phyloP scores from a whole-genome alignment of 2,888 invertebrate genomes.

The Drepanosiphum platanoidis region DNA sequence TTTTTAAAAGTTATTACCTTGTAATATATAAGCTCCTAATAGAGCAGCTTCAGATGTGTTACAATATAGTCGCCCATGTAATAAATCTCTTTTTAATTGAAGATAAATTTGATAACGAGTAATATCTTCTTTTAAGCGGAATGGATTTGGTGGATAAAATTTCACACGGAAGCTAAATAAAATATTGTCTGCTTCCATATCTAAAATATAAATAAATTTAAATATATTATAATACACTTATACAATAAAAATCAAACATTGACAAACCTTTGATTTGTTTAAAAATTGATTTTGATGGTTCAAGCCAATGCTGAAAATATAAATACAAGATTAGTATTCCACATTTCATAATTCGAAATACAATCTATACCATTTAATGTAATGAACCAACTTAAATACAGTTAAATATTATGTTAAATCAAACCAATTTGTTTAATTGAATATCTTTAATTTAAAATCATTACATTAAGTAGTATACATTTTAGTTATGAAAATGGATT shows the following conservation, averaged over 20 bases:
- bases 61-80: slow-evolving; percentile 94
- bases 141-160: slow-evolving; percentile 96
- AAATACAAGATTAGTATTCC: slow-evolving; percentile 63
- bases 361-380: no score
- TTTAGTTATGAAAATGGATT: slow-evolving; percentile 52
- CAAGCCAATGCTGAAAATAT: slow-evolving; percentile 89
- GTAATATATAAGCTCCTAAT: slow-evolving; percentile 90
- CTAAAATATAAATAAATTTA: slow-evolving; percentile 70
- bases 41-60: slow-evolving; percentile 88
- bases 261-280: slow-evolving; percentile 89
- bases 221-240: background rate
- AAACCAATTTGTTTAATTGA: no score
- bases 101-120: slow-evolving; percentile 94
- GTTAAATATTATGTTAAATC: no score
- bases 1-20: slow-evolving; percentile 75
- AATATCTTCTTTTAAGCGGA: slow-evolving; percentile 90
- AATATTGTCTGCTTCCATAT: slow-evolving; percentile 81
- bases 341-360: no score
- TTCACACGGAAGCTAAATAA: slow-evolving; percentile 96
- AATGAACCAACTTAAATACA: background rate
- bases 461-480: slow-evolving; percentile 9
- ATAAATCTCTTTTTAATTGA: slow-evolving; percentile 91
- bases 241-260: slow-evolving; percentile 13
- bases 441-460: slow-evolving; percentile 4
- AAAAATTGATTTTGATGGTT: slow-evolving; percentile 86